These are phyloP conservation scores for Brachirus orientalis DNA, from an alignment of 2,113 vertebrate species.

Conservation along the genomic window DNA sequence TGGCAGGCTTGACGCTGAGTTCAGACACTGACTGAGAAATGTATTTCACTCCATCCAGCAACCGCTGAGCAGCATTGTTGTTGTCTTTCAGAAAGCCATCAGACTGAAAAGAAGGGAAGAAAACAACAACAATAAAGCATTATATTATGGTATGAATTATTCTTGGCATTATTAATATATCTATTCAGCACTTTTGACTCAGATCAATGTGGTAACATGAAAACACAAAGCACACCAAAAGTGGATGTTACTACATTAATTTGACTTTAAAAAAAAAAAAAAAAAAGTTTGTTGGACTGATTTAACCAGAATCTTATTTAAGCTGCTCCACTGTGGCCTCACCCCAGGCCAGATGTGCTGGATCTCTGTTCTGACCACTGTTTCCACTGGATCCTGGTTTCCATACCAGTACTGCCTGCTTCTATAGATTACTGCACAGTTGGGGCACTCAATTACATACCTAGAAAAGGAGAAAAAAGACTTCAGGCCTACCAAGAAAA, in stretches of 20 bases:
- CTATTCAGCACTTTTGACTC: background rate
- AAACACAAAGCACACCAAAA: background rate
- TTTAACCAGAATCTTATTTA: constrained; percentile 17
- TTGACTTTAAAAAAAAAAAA: too few relatives aligned
- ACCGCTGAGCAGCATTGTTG: constrained; percentile 96
- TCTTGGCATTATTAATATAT: background rate
- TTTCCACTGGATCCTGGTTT: constrained; percentile 99
- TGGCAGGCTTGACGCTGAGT: constrained; percentile 95
- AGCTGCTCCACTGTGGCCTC: constrained; percentile 56
- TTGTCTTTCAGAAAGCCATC: constrained; percentile 98
- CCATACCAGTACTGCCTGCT: constrained; percentile 99
- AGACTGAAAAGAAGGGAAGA: constrained; percentile 76
- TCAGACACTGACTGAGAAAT: constrained; percentile 98
- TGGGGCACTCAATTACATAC: constrained; percentile 97
- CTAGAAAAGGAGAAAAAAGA: constrained; percentile 71
- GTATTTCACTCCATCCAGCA: constrained; percentile 96
- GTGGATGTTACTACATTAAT: constrained; percentile 1
- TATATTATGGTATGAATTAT: background rate
- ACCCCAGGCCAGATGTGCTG: constrained; percentile 98
- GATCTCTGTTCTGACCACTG: constrained; percentile 97
- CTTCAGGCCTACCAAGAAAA: background rate
- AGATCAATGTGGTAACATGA: background rate
- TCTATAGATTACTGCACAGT: constrained; percentile 95
- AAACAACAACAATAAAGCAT: background rate
- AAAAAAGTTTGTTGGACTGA: constrained; percentile 7